Conservation (phyloP, 1,140 invertebrate genomes). For the Pachypeltis micranthus region DNA sequence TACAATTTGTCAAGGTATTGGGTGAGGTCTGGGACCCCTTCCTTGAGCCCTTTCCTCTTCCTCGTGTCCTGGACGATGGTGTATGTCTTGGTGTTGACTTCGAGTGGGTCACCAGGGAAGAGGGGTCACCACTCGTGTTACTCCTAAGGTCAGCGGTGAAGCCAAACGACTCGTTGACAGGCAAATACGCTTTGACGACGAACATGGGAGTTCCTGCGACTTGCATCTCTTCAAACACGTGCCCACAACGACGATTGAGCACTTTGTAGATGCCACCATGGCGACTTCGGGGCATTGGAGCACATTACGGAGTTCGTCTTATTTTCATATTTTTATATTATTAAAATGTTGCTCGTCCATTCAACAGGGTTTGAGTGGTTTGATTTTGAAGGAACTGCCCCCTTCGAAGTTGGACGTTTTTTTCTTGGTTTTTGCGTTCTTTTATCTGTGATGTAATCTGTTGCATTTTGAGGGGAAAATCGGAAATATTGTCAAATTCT, state of each 20-base stretch:
- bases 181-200: slow-evolving; percentile 94
- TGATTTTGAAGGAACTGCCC: no score
- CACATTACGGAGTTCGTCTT: no score
- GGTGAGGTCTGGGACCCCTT: slow-evolving; percentile 83
- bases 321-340: no score
- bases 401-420: no score
- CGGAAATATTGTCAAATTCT: no score
- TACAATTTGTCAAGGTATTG: slow-evolving; percentile 93
- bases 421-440: no score
- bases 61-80: slow-evolving; percentile 85
- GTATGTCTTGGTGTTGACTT: slow-evolving; percentile 65
- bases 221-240: slow-evolving; percentile 88
- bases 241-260: slow-evolving; percentile 90
- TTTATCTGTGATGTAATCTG: no score
- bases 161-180: slow-evolving; percentile 97
- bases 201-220: slow-evolving; percentile 97
- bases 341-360: no score
- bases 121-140: slow-evolving; percentile 97
- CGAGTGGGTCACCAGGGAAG: slow-evolving; percentile 86
- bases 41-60: slow-evolving; percentile 98
- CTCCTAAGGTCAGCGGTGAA: slow-evolving; percentile 98
- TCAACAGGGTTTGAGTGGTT: no score
- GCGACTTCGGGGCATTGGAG: slow-evolving; percentile 93
- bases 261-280: slow-evolving; percentile 92
- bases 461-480: no score